Evolutionary conservation across 2,797 vertebrate species (phyloP).

Genomic region (Oreochromis grahami): DNA sequence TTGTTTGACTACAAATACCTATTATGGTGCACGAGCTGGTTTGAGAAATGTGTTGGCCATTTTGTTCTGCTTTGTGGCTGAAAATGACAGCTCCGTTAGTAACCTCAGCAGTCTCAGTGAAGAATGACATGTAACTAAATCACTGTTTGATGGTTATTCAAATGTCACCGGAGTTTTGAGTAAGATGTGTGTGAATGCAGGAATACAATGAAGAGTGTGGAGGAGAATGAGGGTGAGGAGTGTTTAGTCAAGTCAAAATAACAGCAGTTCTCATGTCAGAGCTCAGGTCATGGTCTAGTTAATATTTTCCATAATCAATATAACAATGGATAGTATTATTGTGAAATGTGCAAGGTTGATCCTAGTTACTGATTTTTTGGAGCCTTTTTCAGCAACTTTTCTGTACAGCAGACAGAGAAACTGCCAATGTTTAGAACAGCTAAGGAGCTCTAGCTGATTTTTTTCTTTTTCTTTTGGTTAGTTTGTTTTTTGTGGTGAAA

Average conservation of each 20-base stretch:
- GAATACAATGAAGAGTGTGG: neutral
- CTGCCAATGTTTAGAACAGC: neutral
- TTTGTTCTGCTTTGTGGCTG: neutral
- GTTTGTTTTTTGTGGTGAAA: neutral
- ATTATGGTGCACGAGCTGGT: conserved; percentile 9
- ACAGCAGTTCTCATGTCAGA: neutral
- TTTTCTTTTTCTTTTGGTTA: neutral
- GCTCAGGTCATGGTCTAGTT: neutral
- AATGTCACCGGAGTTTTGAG: neutral
- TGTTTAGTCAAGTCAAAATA: neutral
- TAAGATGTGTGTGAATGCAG: neutral
- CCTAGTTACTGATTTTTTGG: neutral
- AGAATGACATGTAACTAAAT: neutral
- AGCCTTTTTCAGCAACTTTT: neutral
- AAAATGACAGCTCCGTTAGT: neutral
- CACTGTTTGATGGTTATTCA: neutral
- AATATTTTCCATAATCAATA: neutral
- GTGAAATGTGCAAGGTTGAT: neutral
- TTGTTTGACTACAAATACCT: conserved; percentile 3
- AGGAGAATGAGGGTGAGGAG: neutral
- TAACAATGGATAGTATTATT: neutral
- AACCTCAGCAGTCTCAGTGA: neutral
- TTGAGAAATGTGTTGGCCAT: conserved; percentile 5
- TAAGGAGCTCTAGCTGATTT: neutral
- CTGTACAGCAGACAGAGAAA: neutral